Conservation (phyloP, 2,113 vertebrate species). For the Lepus europaeus region DNA sequence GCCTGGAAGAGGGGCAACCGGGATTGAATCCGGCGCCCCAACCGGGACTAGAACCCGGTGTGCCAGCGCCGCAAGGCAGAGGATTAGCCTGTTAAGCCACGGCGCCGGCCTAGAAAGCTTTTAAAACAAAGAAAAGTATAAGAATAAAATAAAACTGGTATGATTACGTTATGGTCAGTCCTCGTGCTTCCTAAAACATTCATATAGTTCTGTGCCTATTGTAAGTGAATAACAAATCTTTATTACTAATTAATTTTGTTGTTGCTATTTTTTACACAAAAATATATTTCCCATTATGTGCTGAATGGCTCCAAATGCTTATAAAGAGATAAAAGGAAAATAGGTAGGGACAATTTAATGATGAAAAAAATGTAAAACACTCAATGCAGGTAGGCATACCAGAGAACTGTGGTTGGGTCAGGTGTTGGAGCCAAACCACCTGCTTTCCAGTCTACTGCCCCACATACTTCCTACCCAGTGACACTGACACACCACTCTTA, state of each 20-base stretch:
- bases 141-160: conserved; percentile 25
- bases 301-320: conserved; percentile 7
- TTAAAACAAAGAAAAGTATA: neutral
- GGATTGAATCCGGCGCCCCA: no score
- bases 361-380: neutral
- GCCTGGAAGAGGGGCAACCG: no score
- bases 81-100: no score
- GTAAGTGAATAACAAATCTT: conserved; percentile 55
- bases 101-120: neutral
- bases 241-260: conserved; percentile 49
- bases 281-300: conserved; percentile 9
- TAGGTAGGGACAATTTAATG: neutral
- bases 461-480: neutral
- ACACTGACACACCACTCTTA: neutral
- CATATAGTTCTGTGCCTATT: neutral
- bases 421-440: conserved; percentile 32
- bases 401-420: neutral
- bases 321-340: conserved; percentile 47
- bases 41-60: no score
- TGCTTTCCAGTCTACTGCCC: neutral
- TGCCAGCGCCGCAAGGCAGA: no score
- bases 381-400: neutral
- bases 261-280: neutral
- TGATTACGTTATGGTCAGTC: neutral
- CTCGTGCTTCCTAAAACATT: conserved; percentile 14